A percentile compares a stretch with the other conserved stretches of the same genome.
Evolutionary conservation across 2,888 invertebrate species (phyloP).

Genomic region (Nycteola revayana): DNA sequence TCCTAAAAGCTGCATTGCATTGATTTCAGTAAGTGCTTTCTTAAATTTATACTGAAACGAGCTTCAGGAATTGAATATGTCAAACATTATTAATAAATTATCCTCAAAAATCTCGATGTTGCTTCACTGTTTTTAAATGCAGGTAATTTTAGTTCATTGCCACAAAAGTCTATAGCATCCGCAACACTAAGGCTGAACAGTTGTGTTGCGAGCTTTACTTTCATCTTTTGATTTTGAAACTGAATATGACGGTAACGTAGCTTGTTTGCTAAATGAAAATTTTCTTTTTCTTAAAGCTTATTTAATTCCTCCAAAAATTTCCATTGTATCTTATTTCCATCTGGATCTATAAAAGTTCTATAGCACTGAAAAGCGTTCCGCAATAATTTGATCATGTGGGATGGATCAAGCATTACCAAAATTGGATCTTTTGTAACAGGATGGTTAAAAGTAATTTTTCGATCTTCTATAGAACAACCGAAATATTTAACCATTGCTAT

Average conservation of each 20-base stretch:
- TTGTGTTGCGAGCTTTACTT: no score
- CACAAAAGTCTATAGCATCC: conserved; percentile 11
- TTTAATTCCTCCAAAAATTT: background rate
- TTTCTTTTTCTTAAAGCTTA: background rate
- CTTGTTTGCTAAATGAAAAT: background rate
- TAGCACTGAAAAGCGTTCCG: conserved; percentile 13
- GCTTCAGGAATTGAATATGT: conserved; percentile 15
- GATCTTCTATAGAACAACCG: conserved; percentile 10
- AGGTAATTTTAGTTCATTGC: conserved; percentile 6
- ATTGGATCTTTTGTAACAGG: conserved; percentile 6
- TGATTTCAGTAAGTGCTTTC: conserved; percentile 11
- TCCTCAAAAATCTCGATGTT: conserved; percentile 5
- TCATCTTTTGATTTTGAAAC: no score
- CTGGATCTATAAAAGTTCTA: conserved; percentile 4
- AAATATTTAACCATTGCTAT: conserved; percentile 8
- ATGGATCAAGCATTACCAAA: conserved; percentile 5
- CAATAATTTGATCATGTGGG: conserved; percentile 12
- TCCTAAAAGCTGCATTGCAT: conserved; percentile 7
- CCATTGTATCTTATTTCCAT: conserved; percentile 3
- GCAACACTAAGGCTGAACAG: no score
- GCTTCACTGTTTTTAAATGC: conserved; percentile 5
- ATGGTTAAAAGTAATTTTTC: conserved; percentile 3
- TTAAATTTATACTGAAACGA: conserved; percentile 11
- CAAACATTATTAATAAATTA: conserved; percentile 12
- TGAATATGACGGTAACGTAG: conserved; percentile 2